A percentile compares a stretch with the other conserved stretches of the same genome.
These are phyloP conservation scores for Ramphastos sulfuratus DNA, from an alignment of 2,113 vertebrate genomes.

Conservation along the genomic window DNA sequence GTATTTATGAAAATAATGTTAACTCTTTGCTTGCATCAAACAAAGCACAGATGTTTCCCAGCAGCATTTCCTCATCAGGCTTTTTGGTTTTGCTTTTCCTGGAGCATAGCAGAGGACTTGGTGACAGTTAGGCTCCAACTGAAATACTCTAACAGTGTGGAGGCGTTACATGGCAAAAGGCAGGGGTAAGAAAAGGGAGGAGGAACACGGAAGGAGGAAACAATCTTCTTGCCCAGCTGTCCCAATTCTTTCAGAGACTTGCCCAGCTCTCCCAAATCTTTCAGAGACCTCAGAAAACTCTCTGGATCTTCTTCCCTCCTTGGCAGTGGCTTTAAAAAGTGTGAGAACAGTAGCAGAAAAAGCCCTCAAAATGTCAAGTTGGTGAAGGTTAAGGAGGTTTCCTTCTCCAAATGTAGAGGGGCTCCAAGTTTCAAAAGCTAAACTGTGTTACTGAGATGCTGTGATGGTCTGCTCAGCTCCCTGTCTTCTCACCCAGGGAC, in stretches of 20 bases:
- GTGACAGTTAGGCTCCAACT: neutral
- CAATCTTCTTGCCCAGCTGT: neutral
- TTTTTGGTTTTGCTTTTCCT: neutral
- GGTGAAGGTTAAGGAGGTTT: neutral
- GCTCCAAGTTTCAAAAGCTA: neutral
- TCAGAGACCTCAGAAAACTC: neutral
- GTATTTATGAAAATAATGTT: conserved; percentile 52
- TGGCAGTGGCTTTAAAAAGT: neutral
- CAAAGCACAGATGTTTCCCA: conserved; percentile 17
- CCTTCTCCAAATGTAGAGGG: neutral
- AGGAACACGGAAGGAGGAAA: neutral
- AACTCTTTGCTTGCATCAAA: neutral
- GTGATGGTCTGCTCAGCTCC: neutral
- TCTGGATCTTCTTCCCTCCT: neutral
- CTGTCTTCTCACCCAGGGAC: neutral
- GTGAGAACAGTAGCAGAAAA: neutral
- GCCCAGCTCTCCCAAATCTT: neutral
- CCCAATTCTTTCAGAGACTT: neutral
- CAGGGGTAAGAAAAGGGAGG: neutral
- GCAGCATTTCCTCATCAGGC: conserved; percentile 11
- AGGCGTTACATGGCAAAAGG: neutral
- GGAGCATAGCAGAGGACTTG: neutral
- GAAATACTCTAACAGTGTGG: neutral
- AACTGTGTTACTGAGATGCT: neutral
- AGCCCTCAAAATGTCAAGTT: neutral